Base-by-base conservation (phyloP, 1,140 invertebrate genomes). In the Habropoda laboriosa region DNA sequence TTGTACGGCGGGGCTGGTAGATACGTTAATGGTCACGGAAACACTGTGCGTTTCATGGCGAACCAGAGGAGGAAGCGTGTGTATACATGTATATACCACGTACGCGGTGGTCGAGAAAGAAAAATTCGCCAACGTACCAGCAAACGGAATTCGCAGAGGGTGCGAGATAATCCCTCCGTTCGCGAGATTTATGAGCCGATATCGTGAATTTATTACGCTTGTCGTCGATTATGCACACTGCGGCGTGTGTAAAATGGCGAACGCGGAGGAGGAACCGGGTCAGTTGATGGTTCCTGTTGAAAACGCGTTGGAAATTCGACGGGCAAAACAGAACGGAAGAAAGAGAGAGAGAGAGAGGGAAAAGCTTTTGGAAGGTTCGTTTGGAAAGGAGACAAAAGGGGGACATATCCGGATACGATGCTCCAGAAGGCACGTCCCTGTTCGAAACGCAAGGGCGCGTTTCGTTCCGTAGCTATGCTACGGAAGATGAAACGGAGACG, bases 201-300 rank as follows among this genome's bases (percentile, higher is more conserved):
- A 73, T 72, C 57, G 63, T 51, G 73, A 85, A 81, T 86, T 86
- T 86, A 81, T 81, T 70, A 77, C 58, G 51, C 71, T 67, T 68
- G 73, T 85, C 51, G 30, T 86, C 72, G 83, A 86, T 86, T 85
- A 86, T 81, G 83, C 83, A 64, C 63, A 70, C 68, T 68, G n/a
- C n/a, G n/a, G n/a, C 75, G 70, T 73, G 49, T 49, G 68, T 85
- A 63, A 85, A 78, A 85, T 78, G 79, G 81, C 42, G 27, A 80
- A 75, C 61, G n/a, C n/a, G 68, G 32, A 32, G 49, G 53, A 51
- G 35, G 47, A 85, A 78, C 30, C 79, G 55, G 77, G 77, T 80
- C 77, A 40, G 32, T 45, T 40, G 13, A 71, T 68, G 72, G 63
- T 63, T 53, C 60, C 16, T 30, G 21, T n/a, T n/a, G n/a, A n/a